Evolutionary conservation across 2,888 invertebrate species (phyloP).

Genomic region (Scrobipalpa costella): DNA sequence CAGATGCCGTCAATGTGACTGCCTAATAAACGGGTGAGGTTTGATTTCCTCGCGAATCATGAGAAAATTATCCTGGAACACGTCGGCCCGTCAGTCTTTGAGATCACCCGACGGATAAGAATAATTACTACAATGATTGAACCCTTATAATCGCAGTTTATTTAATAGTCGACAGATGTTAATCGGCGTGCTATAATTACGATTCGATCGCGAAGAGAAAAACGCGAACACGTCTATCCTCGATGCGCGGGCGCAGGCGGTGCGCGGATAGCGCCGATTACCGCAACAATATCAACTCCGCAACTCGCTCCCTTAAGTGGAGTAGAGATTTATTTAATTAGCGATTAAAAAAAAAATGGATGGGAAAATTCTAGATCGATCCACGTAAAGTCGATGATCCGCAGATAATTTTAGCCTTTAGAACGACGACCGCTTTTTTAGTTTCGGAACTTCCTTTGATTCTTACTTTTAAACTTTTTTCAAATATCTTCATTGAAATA

Average conservation of each 20-base stretch:
- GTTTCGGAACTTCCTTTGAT: background rate
- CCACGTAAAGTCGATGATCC: background rate
- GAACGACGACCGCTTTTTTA: background rate
- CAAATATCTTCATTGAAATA: background rate
- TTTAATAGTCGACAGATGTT: conserved; percentile 81
- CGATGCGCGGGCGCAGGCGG: conserved; percentile 31
- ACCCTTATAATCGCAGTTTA: conserved; percentile 78
- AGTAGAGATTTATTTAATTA: conserved; percentile 20
- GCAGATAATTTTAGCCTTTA: background rate
- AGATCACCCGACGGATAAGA: conserved; percentile 79
- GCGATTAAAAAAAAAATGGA: conserved; percentile 15
- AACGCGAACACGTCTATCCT: conserved; percentile 57
- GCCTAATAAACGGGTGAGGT: conserved; percentile 74
- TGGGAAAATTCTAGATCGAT: conserved; percentile 17
- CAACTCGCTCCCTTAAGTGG: conserved; percentile 13
- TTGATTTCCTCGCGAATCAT: conserved; percentile 78
- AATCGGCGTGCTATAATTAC: conserved; percentile 77
- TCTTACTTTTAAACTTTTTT: too few species aligned
- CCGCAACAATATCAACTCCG: conserved; percentile 42
- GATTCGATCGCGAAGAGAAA: conserved; percentile 74
- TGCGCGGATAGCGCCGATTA: conserved; percentile 50
- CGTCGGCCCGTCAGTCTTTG: conserved; percentile 66
- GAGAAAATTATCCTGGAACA: conserved; percentile 74
- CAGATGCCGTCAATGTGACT: conserved; percentile 62
- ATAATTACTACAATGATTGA: conserved; percentile 81